A percentile compares a stretch with the other conserved stretches of the same genome.
Conservation (phyloP, 2,797 vertebrate genomes). For the Anas flavirostris region DNA sequence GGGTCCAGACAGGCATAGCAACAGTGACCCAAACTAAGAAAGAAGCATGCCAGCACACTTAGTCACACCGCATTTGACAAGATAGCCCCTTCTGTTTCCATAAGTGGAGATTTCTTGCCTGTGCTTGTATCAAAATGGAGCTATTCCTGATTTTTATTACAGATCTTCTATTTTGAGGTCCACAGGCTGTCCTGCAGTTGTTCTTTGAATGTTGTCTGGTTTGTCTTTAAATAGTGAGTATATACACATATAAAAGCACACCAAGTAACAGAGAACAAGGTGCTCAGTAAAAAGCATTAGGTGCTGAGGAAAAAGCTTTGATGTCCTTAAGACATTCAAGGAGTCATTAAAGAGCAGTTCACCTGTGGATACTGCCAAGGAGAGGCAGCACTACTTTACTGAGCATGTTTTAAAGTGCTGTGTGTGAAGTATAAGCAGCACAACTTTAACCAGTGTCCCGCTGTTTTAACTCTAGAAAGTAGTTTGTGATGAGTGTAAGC, state of each 20-base stretch:
- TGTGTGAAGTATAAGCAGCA: constrained; percentile 10
- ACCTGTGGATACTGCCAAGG: constrained; percentile 38
- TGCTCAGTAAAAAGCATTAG: not conserved
- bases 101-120: not conserved
- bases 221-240: not conserved
- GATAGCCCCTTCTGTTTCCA: not conserved
- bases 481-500: not conserved
- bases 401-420: constrained; percentile 42
- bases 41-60: not conserved
- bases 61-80: not conserved
- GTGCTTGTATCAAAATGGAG: not conserved
- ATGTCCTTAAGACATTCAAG: constrained; percentile 30
- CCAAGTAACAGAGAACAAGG: not conserved
- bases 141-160: not conserved
- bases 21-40: not conserved
- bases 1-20: not conserved
- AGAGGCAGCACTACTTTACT: not conserved
- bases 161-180: not conserved
- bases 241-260: not conserved
- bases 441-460: not conserved
- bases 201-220: not conserved
- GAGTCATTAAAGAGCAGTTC: constrained; percentile 34
- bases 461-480: constrained; percentile 27
- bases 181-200: not conserved
- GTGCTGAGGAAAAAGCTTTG: constrained; percentile 11